Evolutionary conservation across 2,888 invertebrate species (phyloP).

Genomic region (Digitonthophagus gazella): DNA sequence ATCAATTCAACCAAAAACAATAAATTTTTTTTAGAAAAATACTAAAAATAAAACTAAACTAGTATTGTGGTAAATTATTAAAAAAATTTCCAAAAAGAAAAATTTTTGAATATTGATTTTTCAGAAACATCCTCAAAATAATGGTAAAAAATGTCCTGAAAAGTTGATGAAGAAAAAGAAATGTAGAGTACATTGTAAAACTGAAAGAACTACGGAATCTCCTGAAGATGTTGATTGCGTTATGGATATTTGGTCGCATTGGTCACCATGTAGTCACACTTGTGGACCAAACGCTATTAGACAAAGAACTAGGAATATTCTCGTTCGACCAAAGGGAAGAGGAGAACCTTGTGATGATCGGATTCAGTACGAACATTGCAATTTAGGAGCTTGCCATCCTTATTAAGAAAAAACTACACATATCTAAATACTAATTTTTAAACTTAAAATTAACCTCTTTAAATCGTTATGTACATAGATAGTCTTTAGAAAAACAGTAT

Average conservation of each 20-base stretch:
- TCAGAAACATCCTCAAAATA: constrained; percentile 50
- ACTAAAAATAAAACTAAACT: too few relatives aligned
- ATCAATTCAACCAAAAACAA: too few relatives aligned
- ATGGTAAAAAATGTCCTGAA: constrained; percentile 56
- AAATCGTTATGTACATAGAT: constrained; percentile 7
- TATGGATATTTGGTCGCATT: constrained; percentile 53
- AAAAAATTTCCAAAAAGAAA: too few relatives aligned
- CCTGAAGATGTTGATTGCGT: constrained; percentile 60
- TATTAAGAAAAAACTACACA: constrained; percentile 28
- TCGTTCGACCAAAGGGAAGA: constrained; percentile 45
- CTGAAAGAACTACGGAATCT: constrained; percentile 37
- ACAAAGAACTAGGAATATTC: constrained; percentile 54
- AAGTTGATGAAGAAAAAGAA: constrained; percentile 49
- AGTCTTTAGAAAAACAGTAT: not conserved
- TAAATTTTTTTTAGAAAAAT: too few relatives aligned
- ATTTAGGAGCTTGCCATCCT: constrained; percentile 39
- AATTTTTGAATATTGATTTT: constrained; percentile 8
- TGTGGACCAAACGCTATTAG: constrained; percentile 59
- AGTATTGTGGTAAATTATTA: too few relatives aligned
- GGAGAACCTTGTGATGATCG: constrained; percentile 49
- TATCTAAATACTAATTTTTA: constrained; percentile 9
- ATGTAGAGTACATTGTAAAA: constrained; percentile 42
- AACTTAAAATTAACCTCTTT: constrained; percentile 11
- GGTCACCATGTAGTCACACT: constrained; percentile 62
- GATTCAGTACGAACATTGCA: constrained; percentile 48